Evolutionary conservation across 2,113 vertebrate genomes (phyloP).

Genomic region (Genyomyrus donnyi): DNA sequence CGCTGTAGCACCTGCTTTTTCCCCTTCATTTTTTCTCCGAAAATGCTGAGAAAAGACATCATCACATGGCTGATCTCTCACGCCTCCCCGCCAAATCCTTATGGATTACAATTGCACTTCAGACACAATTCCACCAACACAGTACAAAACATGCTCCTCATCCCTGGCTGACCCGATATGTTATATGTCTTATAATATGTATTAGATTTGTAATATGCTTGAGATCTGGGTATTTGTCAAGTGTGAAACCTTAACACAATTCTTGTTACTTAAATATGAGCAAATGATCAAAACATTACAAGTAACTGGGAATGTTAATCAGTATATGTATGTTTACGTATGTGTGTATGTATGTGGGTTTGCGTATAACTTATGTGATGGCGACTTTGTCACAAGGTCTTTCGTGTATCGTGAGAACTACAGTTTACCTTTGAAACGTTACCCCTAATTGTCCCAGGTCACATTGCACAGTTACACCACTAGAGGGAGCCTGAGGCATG

Average conservation of each 20-base stretch:
- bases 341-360: neutral
- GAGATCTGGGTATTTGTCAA: neutral
- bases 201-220: neutral
- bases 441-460: neutral
- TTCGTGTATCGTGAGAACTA: neutral
- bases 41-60: neutral
- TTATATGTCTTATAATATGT: neutral
- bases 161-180: neutral
- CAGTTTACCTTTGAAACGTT: neutral
- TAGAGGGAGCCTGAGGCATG: neutral
- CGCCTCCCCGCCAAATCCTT: too few species aligned
- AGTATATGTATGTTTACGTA: neutral
- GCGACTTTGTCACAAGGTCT: neutral
- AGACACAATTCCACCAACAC: neutral
- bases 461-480: neutral
- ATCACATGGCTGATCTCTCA: neutral
- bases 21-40: too few species aligned
- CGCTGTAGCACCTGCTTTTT: too few species aligned
- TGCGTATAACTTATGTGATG: neutral
- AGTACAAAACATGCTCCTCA: neutral
- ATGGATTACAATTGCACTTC: neutral
- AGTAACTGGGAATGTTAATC: neutral
- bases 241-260: neutral
- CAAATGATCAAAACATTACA: neutral
- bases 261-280: neutral